Conservation (phyloP, 1,140 invertebrate species). For the Coelopa frigida region DNA sequence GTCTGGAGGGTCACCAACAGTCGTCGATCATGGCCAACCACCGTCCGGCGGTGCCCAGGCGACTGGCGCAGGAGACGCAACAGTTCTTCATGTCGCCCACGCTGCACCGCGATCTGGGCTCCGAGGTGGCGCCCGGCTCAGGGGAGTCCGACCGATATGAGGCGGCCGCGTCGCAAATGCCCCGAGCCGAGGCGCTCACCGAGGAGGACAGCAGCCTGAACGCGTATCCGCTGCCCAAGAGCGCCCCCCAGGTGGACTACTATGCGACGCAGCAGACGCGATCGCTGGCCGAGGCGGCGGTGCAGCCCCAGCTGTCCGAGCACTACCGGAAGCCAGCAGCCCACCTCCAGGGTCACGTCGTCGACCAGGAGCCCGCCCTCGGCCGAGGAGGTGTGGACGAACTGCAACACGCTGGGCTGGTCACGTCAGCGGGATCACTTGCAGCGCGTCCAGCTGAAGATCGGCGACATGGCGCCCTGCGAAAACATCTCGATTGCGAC, state of each 20-base stretch:
- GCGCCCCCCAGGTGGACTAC: conserved; percentile 35
- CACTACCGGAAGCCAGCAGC: not conserved
- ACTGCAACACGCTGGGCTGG: conserved; percentile 79
- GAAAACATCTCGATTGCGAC: conserved; percentile 77
- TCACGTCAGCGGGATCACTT: conserved; percentile 69
- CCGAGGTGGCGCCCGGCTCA: not conserved
- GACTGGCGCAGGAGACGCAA: conserved; percentile 32
- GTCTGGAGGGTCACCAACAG: conserved; percentile 19
- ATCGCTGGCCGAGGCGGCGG: not conserved
- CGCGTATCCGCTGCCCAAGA: conserved; percentile 32
- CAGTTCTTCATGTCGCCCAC: conserved; percentile 38
- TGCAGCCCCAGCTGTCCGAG: not conserved
- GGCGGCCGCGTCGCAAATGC: conserved; percentile 30
- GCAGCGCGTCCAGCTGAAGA: conserved; percentile 66
- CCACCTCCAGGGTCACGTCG: too few species aligned
- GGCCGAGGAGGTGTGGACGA: conserved; percentile 44
- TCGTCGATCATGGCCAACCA: too few species aligned
- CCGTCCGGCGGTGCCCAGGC: conserved; percentile 10
- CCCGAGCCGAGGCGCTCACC: conserved; percentile 32
- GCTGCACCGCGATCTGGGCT: conserved; percentile 3
- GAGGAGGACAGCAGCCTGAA: conserved; percentile 17
- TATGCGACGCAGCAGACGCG: too few species aligned
- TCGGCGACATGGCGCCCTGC: conserved; percentile 68
- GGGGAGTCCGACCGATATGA: conserved; percentile 7
- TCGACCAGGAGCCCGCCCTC: not conserved